Evolutionary conservation across 2,113 vertebrate genomes (phyloP).

Genomic region (Embiotoca jacksoni): DNA sequence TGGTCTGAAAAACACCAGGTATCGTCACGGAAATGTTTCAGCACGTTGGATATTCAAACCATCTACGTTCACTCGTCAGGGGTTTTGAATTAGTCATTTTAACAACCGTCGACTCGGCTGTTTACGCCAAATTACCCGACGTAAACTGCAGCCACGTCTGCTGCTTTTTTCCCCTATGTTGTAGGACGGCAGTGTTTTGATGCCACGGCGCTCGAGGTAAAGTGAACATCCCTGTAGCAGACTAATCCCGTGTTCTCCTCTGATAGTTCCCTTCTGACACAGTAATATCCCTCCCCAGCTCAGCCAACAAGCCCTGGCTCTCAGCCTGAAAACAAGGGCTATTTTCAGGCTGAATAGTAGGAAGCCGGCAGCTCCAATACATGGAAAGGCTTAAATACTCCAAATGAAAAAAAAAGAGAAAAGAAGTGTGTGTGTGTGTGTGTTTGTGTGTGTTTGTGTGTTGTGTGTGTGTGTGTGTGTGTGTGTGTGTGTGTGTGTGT

Average conservation of each 20-base stretch:
- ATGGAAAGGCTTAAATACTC: constrained; percentile 84
- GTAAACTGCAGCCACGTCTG: constrained; percentile 42
- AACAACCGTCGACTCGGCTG: constrained; percentile 35
- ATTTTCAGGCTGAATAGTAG: constrained; percentile 94
- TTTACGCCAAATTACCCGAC: constrained; percentile 50
- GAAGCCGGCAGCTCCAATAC: constrained; percentile 89
- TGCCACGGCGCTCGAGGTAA: constrained; percentile 68
- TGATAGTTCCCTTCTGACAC: constrained; percentile 78
- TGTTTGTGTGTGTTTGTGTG: constrained; percentile 25
- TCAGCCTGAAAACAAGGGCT: constrained; percentile 87
- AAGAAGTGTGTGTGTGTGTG: constrained; percentile 6
- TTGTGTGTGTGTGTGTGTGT: constrained; percentile 21
- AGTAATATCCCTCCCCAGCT: constrained; percentile 77
- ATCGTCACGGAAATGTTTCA: constrained; percentile 12
- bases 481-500: constrained; percentile 22
- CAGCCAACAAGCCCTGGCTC: constrained; percentile 87
- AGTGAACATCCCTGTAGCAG: constrained; percentile 75
- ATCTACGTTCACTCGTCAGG: constrained; percentile 1
- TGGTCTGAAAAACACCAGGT: constrained; percentile 15
- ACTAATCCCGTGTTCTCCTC: constrained; percentile 76
- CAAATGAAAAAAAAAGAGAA: constrained; percentile 62
- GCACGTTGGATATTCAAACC: constrained; percentile 25
- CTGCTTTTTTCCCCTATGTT: constrained; percentile 10
- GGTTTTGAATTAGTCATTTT: constrained; percentile 32
- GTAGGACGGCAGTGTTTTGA: constrained; percentile 48